A percentile compares a stretch with the other conserved stretches of the same genome.
Conservation (phyloP, 2,113 vertebrate genomes). For the Siniperca knerii region DNA sequence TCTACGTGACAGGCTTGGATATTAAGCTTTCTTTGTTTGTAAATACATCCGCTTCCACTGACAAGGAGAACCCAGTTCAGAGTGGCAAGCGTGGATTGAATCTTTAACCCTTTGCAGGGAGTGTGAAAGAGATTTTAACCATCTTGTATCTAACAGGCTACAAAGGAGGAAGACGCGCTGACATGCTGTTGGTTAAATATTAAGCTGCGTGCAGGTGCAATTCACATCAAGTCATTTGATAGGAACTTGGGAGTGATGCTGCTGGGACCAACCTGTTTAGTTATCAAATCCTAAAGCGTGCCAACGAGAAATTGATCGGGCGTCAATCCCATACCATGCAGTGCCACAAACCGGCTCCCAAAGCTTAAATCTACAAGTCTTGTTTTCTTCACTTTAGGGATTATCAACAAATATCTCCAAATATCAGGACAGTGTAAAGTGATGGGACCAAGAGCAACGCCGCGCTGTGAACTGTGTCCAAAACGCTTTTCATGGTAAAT, state of each 20-base stretch:
- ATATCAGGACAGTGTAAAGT: slow-evolving; percentile 44
- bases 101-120: slow-evolving; percentile 66
- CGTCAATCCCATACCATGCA: slow-evolving; percentile 35
- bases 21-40: slow-evolving; percentile 82
- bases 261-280: slow-evolving; percentile 71
- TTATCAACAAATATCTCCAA: slow-evolving; percentile 11
- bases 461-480: slow-evolving; percentile 31
- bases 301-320: slow-evolving; percentile 39
- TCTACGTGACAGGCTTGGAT: slow-evolving; percentile 75
- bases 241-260: slow-evolving; percentile 60
- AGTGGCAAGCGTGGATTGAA: slow-evolving; percentile 64
- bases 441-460: slow-evolving; percentile 29
- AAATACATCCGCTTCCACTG: slow-evolving; percentile 78
- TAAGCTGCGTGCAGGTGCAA: slow-evolving; percentile 58
- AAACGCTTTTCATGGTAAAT: slow-evolving; percentile 17
- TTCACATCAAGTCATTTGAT: slow-evolving; percentile 53
- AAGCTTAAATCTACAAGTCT: slow-evolving; percentile 42
- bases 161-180: slow-evolving; percentile 37
- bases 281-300: slow-evolving; percentile 49
- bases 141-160: slow-evolving; percentile 32
- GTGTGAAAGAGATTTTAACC: slow-evolving; percentile 32
- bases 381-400: slow-evolving; percentile 38
- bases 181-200: slow-evolving; percentile 42
- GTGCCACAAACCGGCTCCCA: slow-evolving; percentile 15
- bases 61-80: slow-evolving; percentile 74